Evolutionary conservation across 1,140 invertebrate genomes (phyloP).

Genomic region (Helicoverpa zea): DNA sequence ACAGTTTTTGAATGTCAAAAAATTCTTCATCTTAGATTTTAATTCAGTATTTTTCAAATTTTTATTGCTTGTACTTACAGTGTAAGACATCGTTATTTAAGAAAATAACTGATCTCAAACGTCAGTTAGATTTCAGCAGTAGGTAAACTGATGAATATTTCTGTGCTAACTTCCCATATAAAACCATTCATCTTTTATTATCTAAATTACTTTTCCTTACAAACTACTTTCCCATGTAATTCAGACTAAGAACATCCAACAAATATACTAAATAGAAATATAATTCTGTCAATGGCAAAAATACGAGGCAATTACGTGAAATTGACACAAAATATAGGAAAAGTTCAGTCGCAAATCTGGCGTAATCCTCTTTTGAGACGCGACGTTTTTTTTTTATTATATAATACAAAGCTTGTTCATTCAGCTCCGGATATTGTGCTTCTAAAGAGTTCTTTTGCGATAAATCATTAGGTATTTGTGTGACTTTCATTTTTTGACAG

Average conservation of each 20-base stretch:
- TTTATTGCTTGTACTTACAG: too few species aligned
- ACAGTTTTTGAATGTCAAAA: too few species aligned
- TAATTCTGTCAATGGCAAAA: slow-evolving; percentile 23
- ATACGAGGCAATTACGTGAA: slow-evolving; percentile 26
- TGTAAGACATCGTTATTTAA: too few species aligned
- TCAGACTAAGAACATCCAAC: neutral
- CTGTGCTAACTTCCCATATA: too few species aligned
- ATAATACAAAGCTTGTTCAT: slow-evolving; percentile 2
- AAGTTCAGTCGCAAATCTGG: slow-evolving; percentile 31
- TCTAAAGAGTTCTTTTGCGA: neutral
- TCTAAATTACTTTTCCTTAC: neutral
- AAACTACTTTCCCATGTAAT: neutral
- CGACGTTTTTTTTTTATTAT: neutral
- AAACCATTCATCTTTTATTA: neutral
- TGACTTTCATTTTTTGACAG: neutral
- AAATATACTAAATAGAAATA: slow-evolving; percentile 16
- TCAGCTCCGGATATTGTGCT: neutral
- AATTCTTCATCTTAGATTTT: too few species aligned
- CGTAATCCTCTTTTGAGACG: slow-evolving; percentile 18
- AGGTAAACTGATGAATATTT: too few species aligned
- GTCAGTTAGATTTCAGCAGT: too few species aligned
- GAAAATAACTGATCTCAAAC: too few species aligned
- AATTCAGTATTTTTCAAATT: too few species aligned
- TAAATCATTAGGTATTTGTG: neutral
- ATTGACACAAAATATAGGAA: slow-evolving; percentile 33